Base-by-base conservation (phyloP, 2,797 vertebrate species). In the Arnoldichthys spilopterus region DNA sequence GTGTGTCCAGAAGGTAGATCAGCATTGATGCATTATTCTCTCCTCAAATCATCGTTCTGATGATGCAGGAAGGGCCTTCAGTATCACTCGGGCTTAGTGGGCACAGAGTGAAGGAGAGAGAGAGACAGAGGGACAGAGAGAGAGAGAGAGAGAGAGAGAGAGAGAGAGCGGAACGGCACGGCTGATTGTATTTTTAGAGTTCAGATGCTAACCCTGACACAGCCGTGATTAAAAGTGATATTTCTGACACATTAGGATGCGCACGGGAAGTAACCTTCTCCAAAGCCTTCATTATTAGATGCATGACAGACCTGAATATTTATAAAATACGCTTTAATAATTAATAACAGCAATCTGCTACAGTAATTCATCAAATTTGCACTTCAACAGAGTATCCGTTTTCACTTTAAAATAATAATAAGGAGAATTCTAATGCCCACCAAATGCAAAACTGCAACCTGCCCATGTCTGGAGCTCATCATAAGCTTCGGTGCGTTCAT, bases 301-400 rank as follows among this genome's bases (percentile, higher is more conserved):
- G 94, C 94, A 94, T 94, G 93, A 93, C 94, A 93, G 96, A 97
- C 96, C 97, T 99, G 97, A 98, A 99, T 99, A 99, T 99, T 98
- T 99, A 99, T 99, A 97, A 97, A 95, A 98, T 98, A 96, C 93
- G 93, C 95, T 97, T 99, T 97, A 98, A 98, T 99, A 97, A 98
- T 99, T 99, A 96, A 99, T 98, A 94, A 94, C 96, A 94, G 97
- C 97, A 98, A 99, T 99, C 97, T 98, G 97, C 96, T 96, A 95
- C 94, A 87, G 93, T 94, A 95, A 94, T 94, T 95, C 93, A 93
- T 94, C 93, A 95, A 92, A 95, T 95, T 94, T 94, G 93, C 94
- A 94, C 94, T 94, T 95, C 93, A 94, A 93, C 93, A 88, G 93
- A 93, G 92, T 93, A 95, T 94, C 92, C 91, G 89, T 95, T 95